A percentile compares a stretch with the other conserved stretches of the same genome.
Conservation (phyloP, 2,888 invertebrate species). For the Stenotaenia linearis region DNA sequence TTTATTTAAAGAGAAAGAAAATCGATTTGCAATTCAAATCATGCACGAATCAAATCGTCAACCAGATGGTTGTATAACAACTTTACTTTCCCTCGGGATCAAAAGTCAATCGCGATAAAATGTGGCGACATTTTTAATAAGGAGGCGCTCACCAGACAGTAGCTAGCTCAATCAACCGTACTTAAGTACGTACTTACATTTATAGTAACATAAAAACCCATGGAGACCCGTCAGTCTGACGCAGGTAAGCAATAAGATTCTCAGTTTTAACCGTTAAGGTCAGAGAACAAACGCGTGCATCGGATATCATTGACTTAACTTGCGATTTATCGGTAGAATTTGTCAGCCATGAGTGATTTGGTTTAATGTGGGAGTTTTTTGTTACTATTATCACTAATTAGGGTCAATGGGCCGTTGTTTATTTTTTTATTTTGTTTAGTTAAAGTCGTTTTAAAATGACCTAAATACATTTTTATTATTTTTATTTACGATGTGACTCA, state of each 20-base stretch:
- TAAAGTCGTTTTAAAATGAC: too few relatives aligned
- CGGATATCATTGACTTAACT: background rate
- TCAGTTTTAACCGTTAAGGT: too few relatives aligned
- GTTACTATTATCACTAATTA: background rate
- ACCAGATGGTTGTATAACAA: constrained; percentile 14
- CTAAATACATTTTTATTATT: too few relatives aligned
- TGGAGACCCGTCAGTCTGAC: too few relatives aligned
- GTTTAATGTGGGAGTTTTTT: background rate
- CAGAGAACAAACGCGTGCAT: background rate
- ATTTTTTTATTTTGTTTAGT: too few relatives aligned
- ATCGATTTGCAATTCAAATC: background rate
- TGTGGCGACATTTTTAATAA: constrained; percentile 7
- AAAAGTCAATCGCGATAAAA: constrained; percentile 4
- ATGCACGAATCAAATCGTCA: background rate
- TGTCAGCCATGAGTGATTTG: background rate
- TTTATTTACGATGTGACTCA: too few relatives aligned
- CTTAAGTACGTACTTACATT: background rate
- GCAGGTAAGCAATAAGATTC: too few relatives aligned
- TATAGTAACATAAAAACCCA: too few relatives aligned
- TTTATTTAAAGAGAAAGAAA: background rate
- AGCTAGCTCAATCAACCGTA: background rate
- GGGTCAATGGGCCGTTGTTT: too few relatives aligned
- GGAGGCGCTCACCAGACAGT: background rate
- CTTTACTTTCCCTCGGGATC: background rate
- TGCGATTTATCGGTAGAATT: background rate